Percentiles rank a stretch among this genome's conserved stretches.
Evolutionary conservation across 2,113 vertebrate genomes (phyloP).

Genomic region (Larimichthys polyactis): DNA sequence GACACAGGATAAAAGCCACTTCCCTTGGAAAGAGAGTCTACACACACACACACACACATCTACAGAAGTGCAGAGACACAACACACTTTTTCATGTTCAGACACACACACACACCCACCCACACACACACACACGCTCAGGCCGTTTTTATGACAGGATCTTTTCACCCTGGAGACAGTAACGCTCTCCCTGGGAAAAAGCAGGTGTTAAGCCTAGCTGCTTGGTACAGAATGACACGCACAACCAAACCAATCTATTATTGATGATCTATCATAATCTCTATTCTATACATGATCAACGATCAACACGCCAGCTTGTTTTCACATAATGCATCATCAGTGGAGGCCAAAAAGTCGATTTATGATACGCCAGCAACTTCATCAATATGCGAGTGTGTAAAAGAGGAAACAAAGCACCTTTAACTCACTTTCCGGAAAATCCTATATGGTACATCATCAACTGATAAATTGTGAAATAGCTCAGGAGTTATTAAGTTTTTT

Average conservation of each 20-base stretch:
- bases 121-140: constrained; percentile 11
- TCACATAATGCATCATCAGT: constrained; percentile 16
- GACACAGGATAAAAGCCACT: constrained; percentile 81
- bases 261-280: constrained; percentile 10
- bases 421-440: background rate
- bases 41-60: constrained; percentile 35
- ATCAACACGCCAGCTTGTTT: background rate
- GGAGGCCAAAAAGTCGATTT: background rate
- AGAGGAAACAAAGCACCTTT: background rate
- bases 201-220: constrained; percentile 71
- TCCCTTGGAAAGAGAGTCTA: constrained; percentile 68
- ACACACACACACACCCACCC: constrained; percentile 3
- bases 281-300: background rate
- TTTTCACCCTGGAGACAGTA: constrained; percentile 65
- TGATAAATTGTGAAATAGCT: background rate
- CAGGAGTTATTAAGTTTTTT: too few relatives aligned
- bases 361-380: background rate
- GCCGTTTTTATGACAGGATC: constrained; percentile 70
- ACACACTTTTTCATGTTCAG: constrained; percentile 36
- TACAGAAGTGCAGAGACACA: constrained; percentile 36
- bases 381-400: background rate
- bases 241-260: constrained; percentile 21
- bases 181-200: constrained; percentile 51
- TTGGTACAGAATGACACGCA: constrained; percentile 38
- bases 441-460: background rate